A percentile compares a stretch with the other conserved stretches of the same genome.
phyloP scores from a whole-genome alignment of 2,888 invertebrate species.

The Xanthorhoe spadicearia region DNA sequence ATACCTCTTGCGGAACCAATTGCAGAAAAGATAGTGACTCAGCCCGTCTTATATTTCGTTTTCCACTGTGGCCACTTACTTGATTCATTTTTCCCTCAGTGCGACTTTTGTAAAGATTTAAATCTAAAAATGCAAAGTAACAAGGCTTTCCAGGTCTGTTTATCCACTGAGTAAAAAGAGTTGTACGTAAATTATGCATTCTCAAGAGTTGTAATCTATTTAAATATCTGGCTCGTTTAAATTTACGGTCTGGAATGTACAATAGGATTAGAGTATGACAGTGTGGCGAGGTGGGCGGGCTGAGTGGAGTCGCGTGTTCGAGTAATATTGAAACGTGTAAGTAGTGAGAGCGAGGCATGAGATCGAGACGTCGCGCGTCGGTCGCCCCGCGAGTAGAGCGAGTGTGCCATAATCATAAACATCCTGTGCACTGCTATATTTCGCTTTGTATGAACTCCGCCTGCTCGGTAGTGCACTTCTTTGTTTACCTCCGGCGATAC shows the following conservation, averaged over 20 bases:
- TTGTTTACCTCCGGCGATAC: constrained; percentile 80
- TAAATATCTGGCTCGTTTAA: constrained; percentile 40
- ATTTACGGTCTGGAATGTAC: constrained; percentile 31
- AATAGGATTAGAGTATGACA: constrained; percentile 15
- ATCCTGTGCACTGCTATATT: constrained; percentile 78
- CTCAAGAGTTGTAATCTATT: constrained; percentile 42
- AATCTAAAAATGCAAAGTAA: constrained; percentile 50
- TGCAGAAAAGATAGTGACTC: constrained; percentile 30
- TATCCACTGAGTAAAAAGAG: constrained; percentile 52
- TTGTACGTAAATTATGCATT: constrained; percentile 54
- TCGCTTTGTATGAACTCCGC: constrained; percentile 77
- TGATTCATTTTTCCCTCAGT: constrained; percentile 28
- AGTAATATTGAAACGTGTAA: constrained; percentile 57
- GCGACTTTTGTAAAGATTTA: constrained; percentile 34
- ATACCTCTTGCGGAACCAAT: constrained; percentile 18
- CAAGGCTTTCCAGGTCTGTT: constrained; percentile 54
- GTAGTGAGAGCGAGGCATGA: constrained; percentile 65
- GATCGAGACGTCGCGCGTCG: constrained; percentile 64
- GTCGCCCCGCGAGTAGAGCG: constrained; percentile 56
- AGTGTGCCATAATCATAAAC: constrained; percentile 79
- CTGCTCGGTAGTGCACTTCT: constrained; percentile 70
- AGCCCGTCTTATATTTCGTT: constrained; percentile 13
- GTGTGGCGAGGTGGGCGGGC: constrained; percentile 8
- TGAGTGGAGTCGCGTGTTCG: constrained; percentile 32
- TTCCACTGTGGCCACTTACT: constrained; percentile 21